Evolutionary conservation across 2,113 vertebrate genomes (phyloP), one percentile per base, ranked within the genome.

Genomic region (Herpetotheres cachinnans): DNA sequence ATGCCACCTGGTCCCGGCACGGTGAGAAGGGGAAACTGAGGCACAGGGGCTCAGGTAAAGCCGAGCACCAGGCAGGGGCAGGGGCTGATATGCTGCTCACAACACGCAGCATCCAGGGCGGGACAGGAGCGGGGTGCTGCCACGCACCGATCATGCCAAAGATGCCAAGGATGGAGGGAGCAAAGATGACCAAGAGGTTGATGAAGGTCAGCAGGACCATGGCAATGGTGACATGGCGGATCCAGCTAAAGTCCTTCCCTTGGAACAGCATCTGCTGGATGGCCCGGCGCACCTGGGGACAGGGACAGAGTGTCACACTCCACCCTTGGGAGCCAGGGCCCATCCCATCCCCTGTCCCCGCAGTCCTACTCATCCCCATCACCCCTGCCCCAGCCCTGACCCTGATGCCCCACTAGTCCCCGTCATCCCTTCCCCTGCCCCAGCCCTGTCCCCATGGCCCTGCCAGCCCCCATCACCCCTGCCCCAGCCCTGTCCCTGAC

Each of bases 181-280:
- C 99, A 5, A 99, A 99, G 96, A 99, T 99, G 95, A 99, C 99
- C 63, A 99, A 97, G 80, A 99, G 97, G 97, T 99, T 99, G 98
- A 99, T 99, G 44, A 98, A 85, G 3, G 97, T 98, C 83, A 99
- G 99, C 82, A 99, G 98, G 69, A 97, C 38, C 34, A 98, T 6
- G 0, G 99, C 99, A 1, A 99, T 99, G 96, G 95, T 73, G 1
- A 86, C 49, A 21, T 99, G 99, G 71, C 99, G 98, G 89, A 99
- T 78, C 99, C 99, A 99, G 96, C 96, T 99, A 97, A 99, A 99
- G 72, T 99, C 97, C 96, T 99, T 99, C 86, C 98, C 98, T 87
- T 98, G 98, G 95, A 99, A 99, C 16, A 99, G 50, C 99, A 99
- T 99, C 72, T 99, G 99, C 97, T 99, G 99, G 97, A 99, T 99